Percentiles rank a stretch among this genome's conserved stretches.
Evolutionary conservation across 2,113 vertebrate genomes (phyloP).

Genomic region (Elephantulus edwardii): DNA sequence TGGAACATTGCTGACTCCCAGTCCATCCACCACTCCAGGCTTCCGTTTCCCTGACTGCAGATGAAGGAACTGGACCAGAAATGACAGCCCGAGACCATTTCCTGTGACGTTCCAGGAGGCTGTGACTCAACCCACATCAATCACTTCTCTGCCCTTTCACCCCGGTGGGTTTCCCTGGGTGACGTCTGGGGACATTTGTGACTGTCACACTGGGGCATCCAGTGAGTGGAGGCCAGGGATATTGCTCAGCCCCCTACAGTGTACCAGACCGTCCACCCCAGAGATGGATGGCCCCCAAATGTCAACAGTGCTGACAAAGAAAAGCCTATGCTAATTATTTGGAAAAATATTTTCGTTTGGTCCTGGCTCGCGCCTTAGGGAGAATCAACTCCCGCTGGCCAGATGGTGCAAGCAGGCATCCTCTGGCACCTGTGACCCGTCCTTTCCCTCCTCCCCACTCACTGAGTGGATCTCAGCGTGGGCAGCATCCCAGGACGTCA

Average conservation of each 20-base stretch:
- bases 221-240: neutral
- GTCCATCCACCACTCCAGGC: neutral
- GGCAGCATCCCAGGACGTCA: neutral
- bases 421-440: neutral
- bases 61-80: neutral
- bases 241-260: accelerated
- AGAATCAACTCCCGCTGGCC: neutral
- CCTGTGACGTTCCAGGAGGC: neutral
- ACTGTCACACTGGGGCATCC: neutral
- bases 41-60: neutral
- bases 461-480: neutral
- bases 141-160: neutral
- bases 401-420: neutral
- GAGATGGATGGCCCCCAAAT: neutral
- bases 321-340: neutral
- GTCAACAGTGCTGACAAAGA: neutral
- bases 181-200: neutral
- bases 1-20: neutral
- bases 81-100: accelerated
- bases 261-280: neutral
- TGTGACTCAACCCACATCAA: neutral
- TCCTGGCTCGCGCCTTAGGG: neutral
- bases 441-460: neutral
- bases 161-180: neutral
- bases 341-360: neutral